Evolutionary conservation across 2,113 vertebrate genomes (phyloP).

Genomic region (Garra rufa): DNA sequence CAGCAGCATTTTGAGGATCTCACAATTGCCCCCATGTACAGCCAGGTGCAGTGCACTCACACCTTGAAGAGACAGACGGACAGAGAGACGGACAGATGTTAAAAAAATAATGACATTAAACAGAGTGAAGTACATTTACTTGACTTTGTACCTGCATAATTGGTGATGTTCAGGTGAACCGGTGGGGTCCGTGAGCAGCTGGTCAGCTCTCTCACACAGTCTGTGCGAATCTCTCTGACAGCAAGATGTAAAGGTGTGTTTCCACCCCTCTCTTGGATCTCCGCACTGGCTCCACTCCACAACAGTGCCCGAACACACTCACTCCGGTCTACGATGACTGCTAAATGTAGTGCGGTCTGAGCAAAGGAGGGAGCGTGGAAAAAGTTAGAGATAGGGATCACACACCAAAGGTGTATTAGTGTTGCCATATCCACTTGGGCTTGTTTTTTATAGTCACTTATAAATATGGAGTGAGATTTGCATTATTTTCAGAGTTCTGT

Average conservation of each 20-base stretch:
- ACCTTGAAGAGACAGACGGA: conserved; percentile 59
- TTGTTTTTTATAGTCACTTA: no score
- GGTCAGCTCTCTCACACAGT: conserved; percentile 69
- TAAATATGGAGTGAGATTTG: neutral
- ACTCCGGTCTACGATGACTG: conserved; percentile 75
- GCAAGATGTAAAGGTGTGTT: conserved; percentile 80
- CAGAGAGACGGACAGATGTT: neutral
- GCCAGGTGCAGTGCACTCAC: conserved; percentile 73
- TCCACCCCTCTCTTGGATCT: conserved; percentile 73
- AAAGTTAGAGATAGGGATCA: neutral
- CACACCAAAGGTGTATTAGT: neutral
- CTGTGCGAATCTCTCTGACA: conserved; percentile 66
- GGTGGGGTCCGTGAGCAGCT: conserved; percentile 42
- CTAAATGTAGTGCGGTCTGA: conserved; percentile 81
- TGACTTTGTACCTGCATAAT: conserved; percentile 71
- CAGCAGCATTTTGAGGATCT: conserved; percentile 72
- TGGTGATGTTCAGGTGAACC: conserved; percentile 71
- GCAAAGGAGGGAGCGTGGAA: neutral
- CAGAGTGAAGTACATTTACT: neutral
- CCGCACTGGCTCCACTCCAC: conserved; percentile 65
- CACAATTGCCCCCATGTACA: conserved; percentile 70
- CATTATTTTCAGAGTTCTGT: neutral
- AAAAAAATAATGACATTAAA: neutral
- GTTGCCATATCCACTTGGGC: neutral
- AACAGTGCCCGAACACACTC: conserved; percentile 70